These are phyloP conservation scores for Orthonychiurus folsomi DNA, from an alignment of 2,888 invertebrate genomes.

Conservation along the genomic window DNA sequence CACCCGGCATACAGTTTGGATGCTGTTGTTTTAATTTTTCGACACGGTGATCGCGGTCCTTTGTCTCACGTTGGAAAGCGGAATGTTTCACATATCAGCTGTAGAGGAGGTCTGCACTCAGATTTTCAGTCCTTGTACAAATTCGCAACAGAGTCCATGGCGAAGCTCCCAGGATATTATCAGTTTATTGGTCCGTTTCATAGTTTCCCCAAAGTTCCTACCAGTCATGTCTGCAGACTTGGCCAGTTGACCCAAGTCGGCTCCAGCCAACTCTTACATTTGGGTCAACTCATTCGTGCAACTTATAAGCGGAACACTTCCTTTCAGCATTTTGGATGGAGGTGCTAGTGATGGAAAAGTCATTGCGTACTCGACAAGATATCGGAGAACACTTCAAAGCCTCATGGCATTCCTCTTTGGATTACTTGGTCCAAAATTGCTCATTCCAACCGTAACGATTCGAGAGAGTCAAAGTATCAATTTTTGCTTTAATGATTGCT, in stretches of 20 bases:
- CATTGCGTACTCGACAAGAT: conserved; percentile 46
- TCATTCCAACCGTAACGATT: conserved; percentile 55
- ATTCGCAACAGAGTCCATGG: conserved; percentile 32
- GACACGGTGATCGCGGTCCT: conserved; percentile 85
- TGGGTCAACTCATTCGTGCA: conserved; percentile 59
- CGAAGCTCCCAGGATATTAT: conserved; percentile 52
- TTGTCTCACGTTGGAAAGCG: conserved; percentile 61
- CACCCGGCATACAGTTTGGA: conserved; percentile 57
- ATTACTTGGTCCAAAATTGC: conserved; percentile 57
- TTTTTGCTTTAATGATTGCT: conserved; percentile 79
- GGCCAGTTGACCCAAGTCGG: conserved; percentile 77
- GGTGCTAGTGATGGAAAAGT: conserved; percentile 10
- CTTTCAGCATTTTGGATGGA: not conserved
- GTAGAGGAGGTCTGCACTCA: conserved; percentile 48
- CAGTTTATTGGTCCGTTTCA: conserved; percentile 71
- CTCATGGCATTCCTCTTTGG: conserved; percentile 68
- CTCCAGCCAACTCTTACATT: conserved; percentile 67
- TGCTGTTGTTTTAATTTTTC: conserved; percentile 64
- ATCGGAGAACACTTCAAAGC: conserved; percentile 83
- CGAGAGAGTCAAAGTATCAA: conserved; percentile 69
- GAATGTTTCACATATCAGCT: conserved; percentile 67
- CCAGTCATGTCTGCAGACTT: conserved; percentile 59
- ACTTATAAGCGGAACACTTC: conserved; percentile 47
- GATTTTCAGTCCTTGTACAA: conserved; percentile 43
- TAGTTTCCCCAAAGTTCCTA: conserved; percentile 68